Conservation (phyloP, 2,113 vertebrate species). For the Tychaedon coryphoeus region DNA sequence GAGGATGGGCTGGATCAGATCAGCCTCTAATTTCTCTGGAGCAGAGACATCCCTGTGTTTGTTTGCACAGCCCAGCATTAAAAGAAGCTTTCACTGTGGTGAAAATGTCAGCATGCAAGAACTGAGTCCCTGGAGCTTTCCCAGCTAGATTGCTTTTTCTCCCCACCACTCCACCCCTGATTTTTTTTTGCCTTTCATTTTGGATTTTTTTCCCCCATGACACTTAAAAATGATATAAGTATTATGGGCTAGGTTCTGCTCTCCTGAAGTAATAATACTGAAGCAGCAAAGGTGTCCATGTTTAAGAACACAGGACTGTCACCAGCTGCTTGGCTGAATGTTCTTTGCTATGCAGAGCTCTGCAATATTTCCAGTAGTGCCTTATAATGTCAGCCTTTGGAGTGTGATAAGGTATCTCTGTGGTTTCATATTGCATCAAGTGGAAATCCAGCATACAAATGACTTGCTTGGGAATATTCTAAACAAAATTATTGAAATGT, state of each 20-base stretch:
- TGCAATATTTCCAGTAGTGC: constrained; percentile 41
- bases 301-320: not conserved
- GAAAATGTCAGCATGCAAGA: not conserved
- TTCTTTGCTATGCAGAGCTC: constrained; percentile 35
- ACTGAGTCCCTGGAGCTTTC: not conserved
- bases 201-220: not conserved
- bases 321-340: not conserved
- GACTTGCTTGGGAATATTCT: constrained; percentile 42
- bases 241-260: not conserved
- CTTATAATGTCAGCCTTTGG: constrained; percentile 42
- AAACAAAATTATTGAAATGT: constrained; percentile 50
- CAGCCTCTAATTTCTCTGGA: not conserved
- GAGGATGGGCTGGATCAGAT: too few species aligned
- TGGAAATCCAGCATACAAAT: constrained; percentile 61
- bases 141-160: not conserved
- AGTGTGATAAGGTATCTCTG: constrained; percentile 51
- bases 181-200: not conserved
- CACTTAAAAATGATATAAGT: not conserved
- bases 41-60: not conserved
- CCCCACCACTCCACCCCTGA: not conserved
- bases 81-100: not conserved
- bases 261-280: not conserved
- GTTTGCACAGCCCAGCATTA: not conserved
- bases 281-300: not conserved
- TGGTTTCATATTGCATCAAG: constrained; percentile 47